Evolutionary conservation across 1,140 invertebrate genomes (phyloP), one percentile per base, ranked within the genome.

Genomic region (Planococcus citri): DNA sequence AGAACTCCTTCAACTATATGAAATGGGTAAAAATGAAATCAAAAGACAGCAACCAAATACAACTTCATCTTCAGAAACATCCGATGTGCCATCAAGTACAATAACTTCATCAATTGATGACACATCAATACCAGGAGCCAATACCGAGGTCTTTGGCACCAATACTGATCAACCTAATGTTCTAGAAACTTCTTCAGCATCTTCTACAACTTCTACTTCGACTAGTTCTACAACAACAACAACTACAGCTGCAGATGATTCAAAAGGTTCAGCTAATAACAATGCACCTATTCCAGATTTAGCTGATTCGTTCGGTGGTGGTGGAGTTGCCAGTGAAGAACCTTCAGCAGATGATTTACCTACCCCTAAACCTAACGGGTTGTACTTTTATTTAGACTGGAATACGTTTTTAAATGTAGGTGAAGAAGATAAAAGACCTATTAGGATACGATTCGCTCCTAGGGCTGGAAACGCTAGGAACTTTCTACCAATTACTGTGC

Each of bases 321-420:
- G 78, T 0, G 77, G 78, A 14, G 76, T 78, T 12, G 80, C 81
- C 71, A 80, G 82, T 0, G 77, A 77, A 14, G 75, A 78, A 27
- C 82, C 81, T 27, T 81, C 82, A 0, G 83, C 85, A 74, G 83
- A 85, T 20, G 79, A 78, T 10, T 72, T 85, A 33, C 22, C 83
- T 82, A 68, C 73, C 9, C 61, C 69, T 0, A 82, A 81, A 71
- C 86, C 84, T 75, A 90, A 85, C 70, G 90, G 90, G 1, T 84
- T 92, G 58, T 92, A 91, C 75, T 91, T 90, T 78, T 82, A 91
- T 68, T 79, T 91, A 0, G 90, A 92, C 75, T 91, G 89, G 89
- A 91, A 92, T 75, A 84, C 87, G 14, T 92, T 92, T 74, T 78
- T 91, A 3, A 88, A 91, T 76, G 88, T 91, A 2, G 89, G 89